A percentile compares a stretch with the other conserved stretches of the same genome.
These are phyloP conservation scores for Okamejei kenojei DNA, from an alignment of 2,797 vertebrate genomes.

Conservation along the genomic window DNA sequence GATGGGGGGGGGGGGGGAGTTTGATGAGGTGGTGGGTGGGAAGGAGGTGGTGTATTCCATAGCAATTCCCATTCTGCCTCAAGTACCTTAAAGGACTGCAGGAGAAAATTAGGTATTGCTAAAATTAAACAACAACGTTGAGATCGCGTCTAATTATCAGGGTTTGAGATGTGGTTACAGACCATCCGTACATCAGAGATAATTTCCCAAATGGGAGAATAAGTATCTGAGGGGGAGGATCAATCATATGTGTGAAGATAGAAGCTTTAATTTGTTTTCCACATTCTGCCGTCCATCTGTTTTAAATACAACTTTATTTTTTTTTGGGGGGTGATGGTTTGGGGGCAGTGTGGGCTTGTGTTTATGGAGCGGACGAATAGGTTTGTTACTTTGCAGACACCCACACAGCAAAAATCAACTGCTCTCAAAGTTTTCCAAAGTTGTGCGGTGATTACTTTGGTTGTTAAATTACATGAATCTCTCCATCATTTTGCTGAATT, in stretches of 20 bases:
- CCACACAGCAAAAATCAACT: not conserved
- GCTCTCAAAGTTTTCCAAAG: not conserved
- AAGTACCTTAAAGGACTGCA: conserved; percentile 77
- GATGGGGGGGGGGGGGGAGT: not conserved
- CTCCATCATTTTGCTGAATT: not conserved
- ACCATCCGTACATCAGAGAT: conserved; percentile 65
- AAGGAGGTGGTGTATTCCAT: conserved; percentile 53
- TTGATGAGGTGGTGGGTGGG: not conserved
- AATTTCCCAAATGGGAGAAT: conserved; percentile 42
- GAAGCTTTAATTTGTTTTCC: conserved; percentile 33
- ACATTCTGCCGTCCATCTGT: conserved; percentile 25
- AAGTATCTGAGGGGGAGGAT: conserved; percentile 30
- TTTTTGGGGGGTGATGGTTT: not conserved
- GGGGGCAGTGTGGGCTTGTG: not conserved
- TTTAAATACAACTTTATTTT: conserved; percentile 24
- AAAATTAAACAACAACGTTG: conserved; percentile 56
- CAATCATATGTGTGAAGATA: conserved; percentile 23
- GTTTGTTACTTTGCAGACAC: not conserved
- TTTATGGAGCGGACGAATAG: not conserved
- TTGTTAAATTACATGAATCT: not conserved
- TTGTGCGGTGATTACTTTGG: not conserved
- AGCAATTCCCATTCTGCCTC: conserved; percentile 70
- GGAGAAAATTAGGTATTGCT: conserved; percentile 82
- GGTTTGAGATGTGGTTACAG: conserved; percentile 67
- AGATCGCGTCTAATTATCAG: conserved; percentile 67